These are phyloP conservation scores for Liparis tanakae DNA, from an alignment of 2,797 vertebrate genomes.

Conservation along the genomic window DNA sequence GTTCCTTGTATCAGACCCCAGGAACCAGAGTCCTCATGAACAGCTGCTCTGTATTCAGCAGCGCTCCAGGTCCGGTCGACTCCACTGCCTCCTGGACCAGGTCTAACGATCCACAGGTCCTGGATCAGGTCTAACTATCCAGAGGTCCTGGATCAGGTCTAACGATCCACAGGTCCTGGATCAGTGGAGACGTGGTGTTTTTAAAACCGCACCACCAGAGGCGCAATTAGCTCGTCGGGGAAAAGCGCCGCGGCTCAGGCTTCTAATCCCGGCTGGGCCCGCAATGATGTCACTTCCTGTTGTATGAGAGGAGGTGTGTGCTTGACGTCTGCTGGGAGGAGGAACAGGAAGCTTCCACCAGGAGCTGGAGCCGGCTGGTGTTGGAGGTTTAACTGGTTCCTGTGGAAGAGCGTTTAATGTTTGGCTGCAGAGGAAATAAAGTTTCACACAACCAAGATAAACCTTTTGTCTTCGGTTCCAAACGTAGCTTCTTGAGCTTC, in stretches of 20 bases:
- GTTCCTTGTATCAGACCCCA: constrained; percentile 1
- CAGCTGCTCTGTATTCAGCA: constrained; percentile 6
- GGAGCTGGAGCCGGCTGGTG: background rate
- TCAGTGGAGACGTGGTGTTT: background rate
- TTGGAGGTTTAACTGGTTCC: background rate
- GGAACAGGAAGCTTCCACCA: constrained; percentile 30
- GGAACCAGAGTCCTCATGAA: constrained; percentile 14
- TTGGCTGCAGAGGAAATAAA: too few relatives aligned
- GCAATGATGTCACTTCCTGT: constrained; percentile 69
- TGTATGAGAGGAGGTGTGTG: constrained; percentile 21
- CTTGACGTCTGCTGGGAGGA: constrained; percentile 19
- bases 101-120: too few relatives aligned
- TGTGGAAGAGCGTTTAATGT: background rate
- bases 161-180: background rate
- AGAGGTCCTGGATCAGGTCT: background rate
- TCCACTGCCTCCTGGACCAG: constrained; percentile 1
- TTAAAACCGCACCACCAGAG: constrained; percentile 53
- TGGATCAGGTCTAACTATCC: background rate
- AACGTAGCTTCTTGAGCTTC: too few relatives aligned
- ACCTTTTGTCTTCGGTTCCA: too few relatives aligned
- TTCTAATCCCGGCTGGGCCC: constrained; percentile 42
- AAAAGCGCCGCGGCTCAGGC: constrained; percentile 14
- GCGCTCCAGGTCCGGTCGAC: constrained; percentile 2
- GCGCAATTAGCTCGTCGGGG: constrained; percentile 61
- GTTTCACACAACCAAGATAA: too few relatives aligned